Base-by-base conservation (phyloP, 2,113 vertebrate genomes). In the Cebus imitator region DNA sequence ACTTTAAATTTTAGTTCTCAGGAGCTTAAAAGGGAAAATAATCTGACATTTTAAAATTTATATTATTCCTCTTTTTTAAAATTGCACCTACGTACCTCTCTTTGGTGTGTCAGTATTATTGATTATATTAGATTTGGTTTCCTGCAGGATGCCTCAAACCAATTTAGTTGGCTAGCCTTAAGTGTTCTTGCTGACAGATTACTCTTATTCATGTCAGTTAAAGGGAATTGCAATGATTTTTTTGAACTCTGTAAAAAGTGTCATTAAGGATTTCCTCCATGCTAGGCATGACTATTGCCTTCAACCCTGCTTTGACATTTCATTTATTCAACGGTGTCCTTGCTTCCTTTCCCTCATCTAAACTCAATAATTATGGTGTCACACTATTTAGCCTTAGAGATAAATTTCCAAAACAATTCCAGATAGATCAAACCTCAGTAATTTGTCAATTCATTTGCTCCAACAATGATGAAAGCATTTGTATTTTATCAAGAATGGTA, bases 171-270 rank as follows among this genome's bases (percentile, higher is more conserved):
- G 25, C 94, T 95, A 87, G 23, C 43, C 91, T 37, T 95, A 94
- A n/a, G 82, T 79, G 58, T 93, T 97, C 45, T 76, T 95, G 95
- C 93, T 98, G 76, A 87, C 87, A 97, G 91, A 96, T 89, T 84
- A 11, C 90, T 95, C 68, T 95, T 88, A 50, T 43, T 43, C 9
- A 16, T 82, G 95, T 96, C 83, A 96, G 73, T 95, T 91, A 94
- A 73, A 91, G 89, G 17, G 70, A 96, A 96, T 64, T 61, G 68
- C 80, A 93, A 45, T 94, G 87, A 90, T 96, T 85, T 96, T 75
- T 97, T 64, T 95, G 70, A 92, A 58, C 72, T 92, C 73, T 0
- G 7, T 78, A 96, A 94, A 94, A 95, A 75, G 78, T 90, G 48
- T 58, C 91, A 83, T 82, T 73, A 95, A 91, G 17, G 10, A 84